A percentile compares a stretch with the other conserved stretches of the same genome.
phyloP scores from a whole-genome alignment of 2,888 invertebrate species.

The Gortyna flavago region DNA sequence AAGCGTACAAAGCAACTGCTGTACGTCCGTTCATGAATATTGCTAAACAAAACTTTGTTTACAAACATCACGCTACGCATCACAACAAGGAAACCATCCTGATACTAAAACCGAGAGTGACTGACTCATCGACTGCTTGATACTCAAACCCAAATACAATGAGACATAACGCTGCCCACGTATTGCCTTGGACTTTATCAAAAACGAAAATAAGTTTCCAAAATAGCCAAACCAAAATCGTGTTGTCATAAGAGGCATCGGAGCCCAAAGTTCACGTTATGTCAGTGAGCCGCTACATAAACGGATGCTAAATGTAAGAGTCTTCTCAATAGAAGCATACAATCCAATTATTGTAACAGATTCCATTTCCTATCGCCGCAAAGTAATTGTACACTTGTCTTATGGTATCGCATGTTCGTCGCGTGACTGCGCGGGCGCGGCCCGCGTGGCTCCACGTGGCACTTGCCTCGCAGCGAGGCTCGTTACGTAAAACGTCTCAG shows the following conservation, averaged over 20 bases:
- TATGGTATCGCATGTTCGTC: constrained; percentile 68
- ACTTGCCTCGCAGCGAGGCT: constrained; percentile 74
- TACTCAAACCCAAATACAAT: constrained; percentile 49
- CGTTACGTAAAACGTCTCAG: constrained; percentile 75
- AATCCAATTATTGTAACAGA: constrained; percentile 52
- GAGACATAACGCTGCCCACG: constrained; percentile 66
- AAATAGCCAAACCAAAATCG: constrained; percentile 44
- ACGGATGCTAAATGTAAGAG: constrained; percentile 37
- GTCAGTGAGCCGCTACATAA: constrained; percentile 34
- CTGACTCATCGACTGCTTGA: constrained; percentile 45
- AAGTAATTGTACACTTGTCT: constrained; percentile 68
- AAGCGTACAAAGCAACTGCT: constrained; percentile 46
- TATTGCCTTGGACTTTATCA: constrained; percentile 52
- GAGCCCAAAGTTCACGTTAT: constrained; percentile 39
- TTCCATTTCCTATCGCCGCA: constrained; percentile 54
- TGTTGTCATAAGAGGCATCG: constrained; percentile 41
- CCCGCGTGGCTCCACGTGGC: constrained; percentile 76
- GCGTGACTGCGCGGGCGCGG: constrained; percentile 64
- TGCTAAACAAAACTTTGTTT: constrained; percentile 52
- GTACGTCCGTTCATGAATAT: constrained; percentile 64
- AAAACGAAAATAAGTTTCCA: constrained; percentile 24
- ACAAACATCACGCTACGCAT: constrained; percentile 48
- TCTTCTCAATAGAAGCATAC: constrained; percentile 23
- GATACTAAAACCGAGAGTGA: constrained; percentile 55
- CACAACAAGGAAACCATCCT: constrained; percentile 51